Evolutionary conservation across 2,888 invertebrate species (phyloP).

Genomic region (Frankliniella fusca): DNA sequence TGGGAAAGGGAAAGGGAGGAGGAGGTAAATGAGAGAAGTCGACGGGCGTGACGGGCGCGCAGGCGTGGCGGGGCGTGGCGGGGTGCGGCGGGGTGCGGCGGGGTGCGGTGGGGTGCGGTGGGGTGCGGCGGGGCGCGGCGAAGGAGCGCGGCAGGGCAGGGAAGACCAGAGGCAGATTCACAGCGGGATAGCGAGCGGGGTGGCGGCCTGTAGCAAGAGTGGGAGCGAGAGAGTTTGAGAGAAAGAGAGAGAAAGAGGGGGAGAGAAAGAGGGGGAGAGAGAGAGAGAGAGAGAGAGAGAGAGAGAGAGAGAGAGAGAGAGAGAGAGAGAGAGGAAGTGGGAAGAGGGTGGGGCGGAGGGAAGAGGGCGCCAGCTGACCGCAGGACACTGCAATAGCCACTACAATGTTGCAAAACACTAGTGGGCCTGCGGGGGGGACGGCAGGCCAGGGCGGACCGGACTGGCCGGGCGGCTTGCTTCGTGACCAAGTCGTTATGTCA

Average conservation of each 20-base stretch:
- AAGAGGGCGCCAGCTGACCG: neutral
- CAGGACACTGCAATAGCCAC: conserved; percentile 16
- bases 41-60: neutral
- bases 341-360: no score
- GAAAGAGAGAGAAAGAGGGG: no score
- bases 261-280: no score
- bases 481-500: conserved; percentile 5
- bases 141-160: no score
- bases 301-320: no score
- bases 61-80: neutral
- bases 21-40: neutral
- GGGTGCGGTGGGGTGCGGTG: neutral
- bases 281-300: no score
- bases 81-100: neutral
- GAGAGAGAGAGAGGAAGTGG: no score
- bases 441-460: neutral
- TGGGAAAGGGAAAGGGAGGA: neutral
- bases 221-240: no score
- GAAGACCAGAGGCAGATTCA: neutral
- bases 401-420: conserved; percentile 23
- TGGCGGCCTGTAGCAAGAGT: no score
- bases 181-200: no score
- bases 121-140: neutral
- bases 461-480: neutral
- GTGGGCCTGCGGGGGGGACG: neutral